Evolutionary conservation across 2,888 invertebrate genomes (phyloP), one percentile per base, ranked within the genome.

Genomic region (Epinotia ramella): DNA sequence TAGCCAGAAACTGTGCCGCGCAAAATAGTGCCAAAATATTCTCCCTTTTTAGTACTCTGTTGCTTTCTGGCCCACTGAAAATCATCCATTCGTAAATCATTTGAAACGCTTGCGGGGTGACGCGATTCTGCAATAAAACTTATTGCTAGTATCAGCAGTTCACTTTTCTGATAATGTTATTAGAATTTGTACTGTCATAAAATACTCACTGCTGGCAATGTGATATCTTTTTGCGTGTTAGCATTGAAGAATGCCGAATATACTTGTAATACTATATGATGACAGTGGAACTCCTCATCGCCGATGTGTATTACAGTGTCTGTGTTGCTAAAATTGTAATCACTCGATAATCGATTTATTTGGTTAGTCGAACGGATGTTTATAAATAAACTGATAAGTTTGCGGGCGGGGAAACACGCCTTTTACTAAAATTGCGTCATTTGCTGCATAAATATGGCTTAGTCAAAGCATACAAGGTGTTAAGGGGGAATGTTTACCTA

Each of bases 41-140:
- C 73, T 96, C 96, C 66, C 96, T 94, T 74, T 95, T 95, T 0
- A 97, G 88, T 3, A 96, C 90, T 71, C 96, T 96, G 79, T 95
- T 95, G 79, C 96, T 96, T 5, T 96, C 96, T 73, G 92, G 94
- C 9, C 95, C 96, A 33, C 92, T 89, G 76, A 94, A 95, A 80
- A 97, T 95, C 97, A 97, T 97, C 97, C 97, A 97, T 80, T 97
- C 96, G 88, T 97, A 97, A 71, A 97, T 96, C 78, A 96, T 95
- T 67, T 95, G 95, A 84, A 97, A 97, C 0, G 97, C 95, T 78
- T 94, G 90, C 0, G 95, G 90, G 1, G 95, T 92, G 0, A 96
- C 94, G 77, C 86, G 92, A 33, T 88, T 84, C 86, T 94, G 77
- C 63, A 83, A 84, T 73, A 76, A 28, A 70, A 60, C 57, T 4